A percentile compares a stretch with the other conserved stretches of the same genome.
Conservation (phyloP, 2,888 invertebrate genomes). For the Acanthosepion esculentum region DNA sequence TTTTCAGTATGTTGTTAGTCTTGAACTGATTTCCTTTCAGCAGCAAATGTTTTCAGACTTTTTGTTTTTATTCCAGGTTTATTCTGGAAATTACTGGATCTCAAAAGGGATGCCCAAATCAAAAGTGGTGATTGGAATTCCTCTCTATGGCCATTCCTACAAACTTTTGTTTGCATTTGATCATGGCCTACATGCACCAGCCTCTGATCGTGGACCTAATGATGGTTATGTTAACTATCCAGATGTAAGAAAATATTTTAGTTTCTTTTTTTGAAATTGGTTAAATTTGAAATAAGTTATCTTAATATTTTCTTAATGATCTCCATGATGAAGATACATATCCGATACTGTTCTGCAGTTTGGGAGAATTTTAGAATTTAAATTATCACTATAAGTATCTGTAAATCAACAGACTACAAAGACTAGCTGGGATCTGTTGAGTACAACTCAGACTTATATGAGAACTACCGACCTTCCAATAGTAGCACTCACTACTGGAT, state of each 20-base stretch:
- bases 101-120: constrained; percentile 55
- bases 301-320: neutral
- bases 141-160: constrained; percentile 58
- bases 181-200: constrained; percentile 55
- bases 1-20: neutral
- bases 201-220: constrained; percentile 51
- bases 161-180: constrained; percentile 53
- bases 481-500: too few species aligned
- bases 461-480: too few species aligned
- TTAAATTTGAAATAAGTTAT: neutral
- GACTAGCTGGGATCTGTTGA: too few species aligned
- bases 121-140: constrained; percentile 59
- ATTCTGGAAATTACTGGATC: constrained; percentile 55
- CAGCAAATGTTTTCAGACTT: neutral
- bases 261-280: constrained; percentile 45
- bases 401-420: too few species aligned
- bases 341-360: too few species aligned
- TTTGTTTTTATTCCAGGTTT: constrained; percentile 53
- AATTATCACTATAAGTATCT: too few species aligned
- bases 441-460: too few species aligned
- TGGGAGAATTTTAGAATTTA: too few species aligned
- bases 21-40: neutral
- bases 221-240: constrained; percentile 2
- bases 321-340: neutral
- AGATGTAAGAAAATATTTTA: constrained; percentile 15